Evolutionary conservation across 2,888 invertebrate genomes (phyloP).

Genomic region (Idaea straminata): DNA sequence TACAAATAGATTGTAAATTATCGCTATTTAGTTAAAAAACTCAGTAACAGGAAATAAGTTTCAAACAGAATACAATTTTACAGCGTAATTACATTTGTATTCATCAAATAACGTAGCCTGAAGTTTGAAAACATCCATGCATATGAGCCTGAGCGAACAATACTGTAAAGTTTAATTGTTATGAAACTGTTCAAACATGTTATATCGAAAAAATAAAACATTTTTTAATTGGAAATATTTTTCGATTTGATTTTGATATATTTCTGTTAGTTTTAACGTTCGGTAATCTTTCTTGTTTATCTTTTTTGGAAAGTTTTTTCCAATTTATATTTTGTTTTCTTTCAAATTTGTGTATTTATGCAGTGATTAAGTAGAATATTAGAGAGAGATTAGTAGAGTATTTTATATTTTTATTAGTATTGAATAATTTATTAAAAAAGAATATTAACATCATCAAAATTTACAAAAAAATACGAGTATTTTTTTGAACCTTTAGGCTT

Average conservation of each 20-base stretch:
- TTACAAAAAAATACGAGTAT: too few relatives aligned
- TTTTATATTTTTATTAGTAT: too few relatives aligned
- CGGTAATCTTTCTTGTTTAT: background rate
- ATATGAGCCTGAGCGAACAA: background rate
- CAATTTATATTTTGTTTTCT: too few relatives aligned
- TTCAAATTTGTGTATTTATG: too few relatives aligned
- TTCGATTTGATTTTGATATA: background rate
- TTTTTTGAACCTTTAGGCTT: background rate
- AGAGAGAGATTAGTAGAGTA: too few relatives aligned
- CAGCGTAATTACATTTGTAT: constrained; percentile 14
- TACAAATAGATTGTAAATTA: constrained; percentile 3
- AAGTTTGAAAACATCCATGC: constrained; percentile 4
- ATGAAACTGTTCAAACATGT: constrained; percentile 2
- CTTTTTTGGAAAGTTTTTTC: too few relatives aligned
- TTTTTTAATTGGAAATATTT: background rate
- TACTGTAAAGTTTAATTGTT: constrained; percentile 3
- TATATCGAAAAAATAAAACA: background rate
- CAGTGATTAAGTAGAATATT: too few relatives aligned
- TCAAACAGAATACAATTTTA: constrained; percentile 21
- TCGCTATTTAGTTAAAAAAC: constrained; percentile 20
- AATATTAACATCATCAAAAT: too few relatives aligned
- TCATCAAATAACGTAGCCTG: background rate
- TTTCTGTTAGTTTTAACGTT: background rate
- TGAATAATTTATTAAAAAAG: too few relatives aligned
- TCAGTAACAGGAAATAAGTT: background rate